phyloP scores from a whole-genome alignment of 2,113 vertebrate species.

The Smithornis capensis region DNA sequence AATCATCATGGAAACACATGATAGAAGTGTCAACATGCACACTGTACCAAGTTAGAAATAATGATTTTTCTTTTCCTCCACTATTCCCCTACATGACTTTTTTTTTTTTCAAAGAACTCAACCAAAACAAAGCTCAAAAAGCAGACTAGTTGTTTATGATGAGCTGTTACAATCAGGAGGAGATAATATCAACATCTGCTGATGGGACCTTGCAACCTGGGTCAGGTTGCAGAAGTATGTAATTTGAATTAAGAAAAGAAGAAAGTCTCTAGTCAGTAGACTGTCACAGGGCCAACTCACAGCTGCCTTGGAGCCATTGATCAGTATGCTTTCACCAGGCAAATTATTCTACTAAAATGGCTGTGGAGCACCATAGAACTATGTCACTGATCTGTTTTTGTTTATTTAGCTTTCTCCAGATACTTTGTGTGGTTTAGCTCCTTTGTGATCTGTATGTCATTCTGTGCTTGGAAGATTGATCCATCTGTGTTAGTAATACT shows the following conservation, averaged over 20 bases:
- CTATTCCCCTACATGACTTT: neutral
- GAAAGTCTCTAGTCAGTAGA: slow-evolving; percentile 3
- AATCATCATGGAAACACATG: neutral
- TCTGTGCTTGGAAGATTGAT: slow-evolving; percentile 40
- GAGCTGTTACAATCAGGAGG: slow-evolving; percentile 29
- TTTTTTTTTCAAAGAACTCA: slow-evolving; percentile 17
- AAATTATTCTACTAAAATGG: slow-evolving; percentile 28
- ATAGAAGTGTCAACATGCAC: neutral
- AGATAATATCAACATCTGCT: slow-evolving; percentile 55
- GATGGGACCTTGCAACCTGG: slow-evolving; percentile 25
- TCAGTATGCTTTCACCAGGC: slow-evolving; percentile 9
- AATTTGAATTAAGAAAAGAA: slow-evolving; percentile 51
- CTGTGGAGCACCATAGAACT: neutral
- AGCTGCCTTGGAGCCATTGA: slow-evolving; percentile 31
- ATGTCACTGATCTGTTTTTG: slow-evolving; percentile 13
- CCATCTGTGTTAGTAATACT: slow-evolving; percentile 51
- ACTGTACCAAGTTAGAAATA: neutral
- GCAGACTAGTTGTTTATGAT: slow-evolving; percentile 20
- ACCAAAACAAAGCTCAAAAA: slow-evolving; percentile 24
- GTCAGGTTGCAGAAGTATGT: slow-evolving; percentile 38
- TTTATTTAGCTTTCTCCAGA: slow-evolving; percentile 18
- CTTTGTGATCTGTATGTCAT: neutral
- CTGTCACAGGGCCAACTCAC: slow-evolving; percentile 25
- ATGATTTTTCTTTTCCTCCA: neutral
- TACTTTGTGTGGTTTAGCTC: slow-evolving; percentile 31